These are phyloP conservation scores for Oreortyx pictus DNA, from an alignment of 2,797 vertebrate species.

Conservation along the genomic window DNA sequence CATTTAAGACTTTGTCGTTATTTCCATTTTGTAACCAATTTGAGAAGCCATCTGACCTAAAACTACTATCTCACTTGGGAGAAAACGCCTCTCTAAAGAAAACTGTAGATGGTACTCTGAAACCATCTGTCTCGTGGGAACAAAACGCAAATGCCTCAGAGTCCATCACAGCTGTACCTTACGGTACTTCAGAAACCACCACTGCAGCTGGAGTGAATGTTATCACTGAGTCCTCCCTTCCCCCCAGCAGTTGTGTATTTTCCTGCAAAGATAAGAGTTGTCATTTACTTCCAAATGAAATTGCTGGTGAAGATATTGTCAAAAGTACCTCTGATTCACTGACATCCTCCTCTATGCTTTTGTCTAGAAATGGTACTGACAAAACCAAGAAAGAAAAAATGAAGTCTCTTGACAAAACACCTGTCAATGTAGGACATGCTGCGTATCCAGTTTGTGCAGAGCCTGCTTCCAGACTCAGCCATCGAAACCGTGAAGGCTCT, in stretches of 20 bases:
- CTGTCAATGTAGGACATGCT: neutral
- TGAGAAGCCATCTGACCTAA: slow-evolving; percentile 34
- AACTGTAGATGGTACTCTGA: neutral
- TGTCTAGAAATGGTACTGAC: slow-evolving; percentile 22
- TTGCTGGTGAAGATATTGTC: neutral
- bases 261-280: slow-evolving; percentile 10
- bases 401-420: neutral
- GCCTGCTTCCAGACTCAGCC: neutral
- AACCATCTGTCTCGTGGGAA: neutral
- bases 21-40: neutral
- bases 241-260: neutral
- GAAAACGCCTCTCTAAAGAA: neutral
- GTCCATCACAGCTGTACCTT: neutral
- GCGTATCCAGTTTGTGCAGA: neutral
- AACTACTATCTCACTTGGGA: neutral
- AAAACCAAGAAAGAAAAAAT: neutral
- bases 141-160: neutral
- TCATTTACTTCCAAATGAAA: neutral
- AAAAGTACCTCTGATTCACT: neutral
- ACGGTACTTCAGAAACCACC: neutral
- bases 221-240: neutral
- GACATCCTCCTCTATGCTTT: neutral
- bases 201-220: neutral
- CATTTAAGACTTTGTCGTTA: neutral
- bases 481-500: neutral